Evolutionary conservation across 2,797 vertebrate genomes (phyloP).

Genomic region (Botia almorhae): DNA sequence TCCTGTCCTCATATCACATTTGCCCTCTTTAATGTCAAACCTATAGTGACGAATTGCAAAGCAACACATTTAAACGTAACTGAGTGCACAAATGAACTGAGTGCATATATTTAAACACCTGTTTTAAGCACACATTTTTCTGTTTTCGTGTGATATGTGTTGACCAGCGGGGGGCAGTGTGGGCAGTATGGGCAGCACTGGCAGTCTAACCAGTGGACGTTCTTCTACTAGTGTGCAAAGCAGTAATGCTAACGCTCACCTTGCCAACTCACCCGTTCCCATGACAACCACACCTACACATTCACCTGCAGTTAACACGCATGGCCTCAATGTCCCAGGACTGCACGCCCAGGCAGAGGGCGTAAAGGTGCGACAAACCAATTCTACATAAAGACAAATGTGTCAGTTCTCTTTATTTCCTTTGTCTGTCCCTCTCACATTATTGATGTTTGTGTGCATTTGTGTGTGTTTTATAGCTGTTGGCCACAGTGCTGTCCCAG

Average conservation of each 20-base stretch:
- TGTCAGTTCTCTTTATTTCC: background rate
- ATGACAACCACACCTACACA: slow-evolving; percentile 57
- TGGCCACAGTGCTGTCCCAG: slow-evolving; percentile 94
- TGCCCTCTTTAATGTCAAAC: no score
- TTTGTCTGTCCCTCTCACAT: slow-evolving; percentile 17
- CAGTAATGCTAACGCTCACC: slow-evolving; percentile 62
- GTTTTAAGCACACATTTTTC: background rate
- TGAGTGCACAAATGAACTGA: no score
- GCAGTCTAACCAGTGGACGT: slow-evolving; percentile 82
- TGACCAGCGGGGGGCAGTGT: slow-evolving; percentile 85
- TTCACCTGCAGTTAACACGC: slow-evolving; percentile 75
- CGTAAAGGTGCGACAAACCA: slow-evolving; percentile 80
- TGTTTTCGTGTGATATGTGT: background rate
- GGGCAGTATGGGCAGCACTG: slow-evolving; percentile 87
- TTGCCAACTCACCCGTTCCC: slow-evolving; percentile 59
- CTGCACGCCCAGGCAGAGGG: slow-evolving; percentile 91
- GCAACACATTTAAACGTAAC: no score
- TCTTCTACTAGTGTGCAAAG: slow-evolving; percentile 80
- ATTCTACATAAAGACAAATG: background rate
- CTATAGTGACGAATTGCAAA: no score
- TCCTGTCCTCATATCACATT: no score
- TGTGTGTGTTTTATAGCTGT: slow-evolving; percentile 77
- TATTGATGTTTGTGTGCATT: slow-evolving; percentile 44
- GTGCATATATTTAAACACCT: background rate
- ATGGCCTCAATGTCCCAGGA: slow-evolving; percentile 83